Base-by-base conservation (phyloP, 2,797 vertebrate genomes). In the Chloroceryle amazona region DNA sequence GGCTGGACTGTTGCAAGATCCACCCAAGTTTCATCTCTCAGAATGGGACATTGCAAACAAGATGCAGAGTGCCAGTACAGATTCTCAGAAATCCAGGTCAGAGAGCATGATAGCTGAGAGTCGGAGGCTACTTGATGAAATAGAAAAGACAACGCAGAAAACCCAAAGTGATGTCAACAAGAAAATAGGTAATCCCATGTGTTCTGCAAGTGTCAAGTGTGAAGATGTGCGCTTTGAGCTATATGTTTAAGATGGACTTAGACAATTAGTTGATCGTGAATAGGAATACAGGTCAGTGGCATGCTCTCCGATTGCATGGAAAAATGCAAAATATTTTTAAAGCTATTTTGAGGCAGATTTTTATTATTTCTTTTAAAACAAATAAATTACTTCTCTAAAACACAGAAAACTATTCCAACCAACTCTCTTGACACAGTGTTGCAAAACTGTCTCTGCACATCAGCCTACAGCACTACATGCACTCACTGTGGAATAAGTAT, bases 91-190 rank as follows among this genome's bases (percentile, higher is more conserved):
- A 42, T 98, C 97, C 39, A 98, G 96, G 39, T 99, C 99, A 0
- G 98, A 99, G 93, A 97, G 97, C 39, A 86, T 98, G 62, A 97
- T 96, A 55, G 98, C 97, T 16, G 98, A 99, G 90, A 99, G 98
- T 68, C 97, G 68, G 91, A 98, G 98, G 92, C 97, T 99, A 84
- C 98, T 99, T 62, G 96, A 98, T 23, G 99, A 99, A 86, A 98
- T 98, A 26, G 98, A 98, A 80, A 99, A 98, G 93, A 93, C 96
- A 15, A 98, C 98, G 41, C 98, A 91, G 92, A 98, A 95, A 93
- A 98, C 99, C 80, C 99, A 98, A 86, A 98, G 98, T 3, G 98
- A 99, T 37, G 98, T 98, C 91, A 98, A 97, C 94, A 99, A 98
- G 94, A 98, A 97, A 85, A 98, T 99, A 47, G 99, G 99, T 99